Evolutionary conservation across 2,113 vertebrate species (phyloP), one percentile per base, ranked within the genome.

Genomic region (Hypanus sabinus): DNA sequence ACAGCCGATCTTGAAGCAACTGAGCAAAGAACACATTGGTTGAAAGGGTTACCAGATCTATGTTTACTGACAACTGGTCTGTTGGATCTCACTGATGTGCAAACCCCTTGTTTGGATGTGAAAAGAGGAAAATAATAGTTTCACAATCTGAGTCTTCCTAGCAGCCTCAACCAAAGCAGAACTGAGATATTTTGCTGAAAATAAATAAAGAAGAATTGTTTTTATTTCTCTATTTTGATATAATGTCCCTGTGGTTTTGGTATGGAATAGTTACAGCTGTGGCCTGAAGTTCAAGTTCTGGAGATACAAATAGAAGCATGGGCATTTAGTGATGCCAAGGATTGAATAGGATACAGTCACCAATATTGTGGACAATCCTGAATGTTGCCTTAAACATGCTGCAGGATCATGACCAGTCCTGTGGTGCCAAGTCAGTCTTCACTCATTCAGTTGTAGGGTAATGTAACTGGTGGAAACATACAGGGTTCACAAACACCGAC

Each of bases 121-220:
- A 90, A 90, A 90, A 90, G 85, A 90, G 85, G 85, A 65, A 90
- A 90, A 62, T 16, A 62, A 88, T 16, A 33, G 85, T 90, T 65
- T 90, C 85, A 65, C 10, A 60, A 2, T 87, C 83, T 87, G 46
- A 14, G 83, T 87, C 30, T n/a, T 20, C 60, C 62, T 65, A 30
- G 62, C 14, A 33, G n/a, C 27, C 60, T 33, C 5, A 2, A 33
- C 30, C 85, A 22, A 90, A 90, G 85, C 85, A 90, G 85, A 90
- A 90, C 60, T 65, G 85, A 90, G 57, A 90, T 30, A n/a, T 36
- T 90, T 90, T 65, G 65, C 85, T 65, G n/a, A n/a, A 90, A 90
- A 90, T n/a, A 68, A 90, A 90, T 60, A 60, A 65, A 90, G 24
- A 62, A 60, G 57, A 11, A 65, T 33, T 65, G 1, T 18, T 33